Percentiles rank a stretch among this genome's conserved stretches.
These are phyloP conservation scores for Lasioglossum lativentre DNA, from an alignment of 2,888 invertebrate genomes.

Conservation along the genomic window DNA sequence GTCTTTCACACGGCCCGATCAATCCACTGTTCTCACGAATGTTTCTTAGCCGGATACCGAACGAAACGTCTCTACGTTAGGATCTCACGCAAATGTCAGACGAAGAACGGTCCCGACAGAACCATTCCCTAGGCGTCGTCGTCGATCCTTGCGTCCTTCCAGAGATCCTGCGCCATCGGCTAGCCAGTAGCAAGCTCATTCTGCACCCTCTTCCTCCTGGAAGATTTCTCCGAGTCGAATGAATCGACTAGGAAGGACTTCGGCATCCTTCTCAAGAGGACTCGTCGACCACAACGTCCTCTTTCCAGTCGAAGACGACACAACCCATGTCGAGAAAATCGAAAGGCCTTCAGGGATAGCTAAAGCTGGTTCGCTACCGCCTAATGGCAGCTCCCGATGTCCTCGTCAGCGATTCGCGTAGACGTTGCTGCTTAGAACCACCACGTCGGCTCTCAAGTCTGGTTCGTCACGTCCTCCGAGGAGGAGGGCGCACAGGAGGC, in stretches of 20 bases:
- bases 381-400: not conserved
- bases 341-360: not conserved
- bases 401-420: conserved; percentile 77
- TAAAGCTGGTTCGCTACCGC: not conserved
- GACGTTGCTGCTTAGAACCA: conserved; percentile 82
- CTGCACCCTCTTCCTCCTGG: conserved; percentile 23
- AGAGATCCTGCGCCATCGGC: not conserved
- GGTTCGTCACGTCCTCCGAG: conserved; percentile 82
- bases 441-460: conserved; percentile 77
- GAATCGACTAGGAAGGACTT: not conserved
- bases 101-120: not conserved
- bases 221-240: not conserved
- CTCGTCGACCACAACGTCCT: conserved; percentile 8
- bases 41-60: conserved; percentile 40
- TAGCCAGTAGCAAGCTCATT: not conserved
- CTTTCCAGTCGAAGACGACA: not conserved
- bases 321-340: not conserved
- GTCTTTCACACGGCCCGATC: conserved; percentile 55
- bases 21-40: conserved; percentile 56
- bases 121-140: not conserved
- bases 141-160: not conserved
- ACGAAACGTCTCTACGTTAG: conserved; percentile 27
- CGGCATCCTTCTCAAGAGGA: not conserved
- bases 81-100: conserved; percentile 51
- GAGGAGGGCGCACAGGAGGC: conserved; percentile 82